Percentiles rank a stretch among this genome's conserved stretches.
phyloP scores from a whole-genome alignment of 2,888 invertebrate species.

The Esperia sulphurella region DNA sequence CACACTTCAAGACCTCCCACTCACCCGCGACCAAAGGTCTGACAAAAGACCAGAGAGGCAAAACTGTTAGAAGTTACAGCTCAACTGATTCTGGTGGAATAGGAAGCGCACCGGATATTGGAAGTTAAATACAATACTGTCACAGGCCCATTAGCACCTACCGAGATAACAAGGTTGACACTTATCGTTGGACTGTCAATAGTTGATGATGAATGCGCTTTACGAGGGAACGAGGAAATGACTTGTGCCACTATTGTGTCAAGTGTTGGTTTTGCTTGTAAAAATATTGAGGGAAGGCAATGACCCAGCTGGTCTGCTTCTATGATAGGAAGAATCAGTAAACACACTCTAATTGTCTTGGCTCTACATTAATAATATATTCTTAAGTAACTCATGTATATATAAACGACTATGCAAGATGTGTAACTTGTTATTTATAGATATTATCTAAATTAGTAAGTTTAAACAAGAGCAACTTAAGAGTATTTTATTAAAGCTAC shows the following conservation, averaged over 20 bases:
- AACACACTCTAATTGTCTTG: no score
- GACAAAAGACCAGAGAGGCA: slow-evolving; percentile 3
- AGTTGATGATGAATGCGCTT: slow-evolving; percentile 35
- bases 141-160: slow-evolving; percentile 60
- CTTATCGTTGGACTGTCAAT: slow-evolving; percentile 40
- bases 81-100: slow-evolving; percentile 21
- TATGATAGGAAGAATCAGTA: background rate
- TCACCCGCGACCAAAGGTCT: no score
- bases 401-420: no score
- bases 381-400: no score
- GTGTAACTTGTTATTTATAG: no score
- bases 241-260: slow-evolving; percentile 8
- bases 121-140: slow-evolving; percentile 49
- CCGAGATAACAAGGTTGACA: slow-evolving; percentile 46
- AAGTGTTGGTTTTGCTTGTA: background rate
- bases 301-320: background rate
- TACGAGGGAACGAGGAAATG: slow-evolving; percentile 15
- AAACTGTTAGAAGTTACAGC: no score
- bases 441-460: no score
- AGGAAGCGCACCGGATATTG: slow-evolving; percentile 64
- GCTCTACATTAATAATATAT: no score
- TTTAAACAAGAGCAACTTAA: no score
- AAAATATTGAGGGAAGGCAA: slow-evolving; percentile 7
- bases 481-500: no score
- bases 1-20: no score